Conservation (phyloP, 30 jellyfish, hydroid and myxozoan species). For the Mastigias papua region DNA sequence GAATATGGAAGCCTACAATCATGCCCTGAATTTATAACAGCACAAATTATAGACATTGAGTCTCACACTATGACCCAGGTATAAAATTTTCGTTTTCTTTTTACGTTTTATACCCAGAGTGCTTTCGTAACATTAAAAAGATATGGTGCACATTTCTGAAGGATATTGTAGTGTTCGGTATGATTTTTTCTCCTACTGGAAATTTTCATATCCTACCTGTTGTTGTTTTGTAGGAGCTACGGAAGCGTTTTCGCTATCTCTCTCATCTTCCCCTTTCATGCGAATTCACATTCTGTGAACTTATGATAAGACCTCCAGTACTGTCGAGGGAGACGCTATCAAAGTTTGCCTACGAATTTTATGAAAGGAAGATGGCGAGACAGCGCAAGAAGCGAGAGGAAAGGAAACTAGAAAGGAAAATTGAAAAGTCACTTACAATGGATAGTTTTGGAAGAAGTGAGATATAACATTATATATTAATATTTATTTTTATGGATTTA, state of each 20-base stretch:
- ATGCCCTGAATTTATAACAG: constrained; percentile 80
- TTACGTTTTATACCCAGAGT: neutral
- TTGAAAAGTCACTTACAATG: constrained; percentile 40
- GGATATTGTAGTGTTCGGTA: no score
- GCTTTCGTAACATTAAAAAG: no score
- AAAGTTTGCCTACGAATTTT: constrained; percentile 81
- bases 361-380: constrained; percentile 72
- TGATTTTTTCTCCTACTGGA: no score
- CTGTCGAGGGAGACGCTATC: constrained; percentile 84
- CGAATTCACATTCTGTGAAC: constrained; percentile 89
- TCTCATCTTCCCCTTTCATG: constrained; percentile 91
- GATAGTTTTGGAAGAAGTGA: constrained; percentile 78
- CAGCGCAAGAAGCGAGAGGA: constrained; percentile 85
- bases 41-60: constrained; percentile 86
- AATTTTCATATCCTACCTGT: no score
- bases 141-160: no score
- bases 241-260: constrained; percentile 91
- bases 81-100: neutral
- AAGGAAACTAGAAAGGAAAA: constrained; percentile 66
- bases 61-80: constrained; percentile 86
- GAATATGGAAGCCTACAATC: constrained; percentile 90
- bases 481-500: neutral
- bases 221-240: no score
- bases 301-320: constrained; percentile 85
- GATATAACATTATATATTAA: neutral